Conservation (phyloP, 1,140 invertebrate genomes). For the Oppia nitens region DNA sequence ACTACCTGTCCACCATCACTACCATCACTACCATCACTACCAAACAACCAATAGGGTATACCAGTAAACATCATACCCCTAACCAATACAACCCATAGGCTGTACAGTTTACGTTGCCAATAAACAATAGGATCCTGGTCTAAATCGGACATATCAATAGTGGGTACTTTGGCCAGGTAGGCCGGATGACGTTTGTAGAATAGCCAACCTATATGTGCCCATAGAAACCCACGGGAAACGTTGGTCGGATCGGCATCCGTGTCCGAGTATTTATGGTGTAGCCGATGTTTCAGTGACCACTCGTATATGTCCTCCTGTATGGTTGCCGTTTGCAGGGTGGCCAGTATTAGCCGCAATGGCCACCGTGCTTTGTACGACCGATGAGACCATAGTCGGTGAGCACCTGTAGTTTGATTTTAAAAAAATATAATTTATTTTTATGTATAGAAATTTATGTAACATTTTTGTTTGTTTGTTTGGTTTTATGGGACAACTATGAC, state of each 20-base stretch:
- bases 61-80: slow-evolving; percentile 71
- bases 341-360: slow-evolving; percentile 31
- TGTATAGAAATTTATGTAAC: too few species aligned
- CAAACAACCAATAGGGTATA: slow-evolving; percentile 64
- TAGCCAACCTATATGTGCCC: slow-evolving; percentile 62
- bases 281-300: slow-evolving; percentile 46
- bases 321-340: slow-evolving; percentile 24
- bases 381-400: slow-evolving; percentile 37
- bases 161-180: slow-evolving; percentile 23
- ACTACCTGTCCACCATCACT: too few species aligned
- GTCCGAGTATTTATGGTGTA: slow-evolving; percentile 65
- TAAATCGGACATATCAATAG: slow-evolving; percentile 7
- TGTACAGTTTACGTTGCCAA: slow-evolving; percentile 44
- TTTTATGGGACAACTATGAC: too few species aligned
- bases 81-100: slow-evolving; percentile 53
- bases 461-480: too few species aligned
- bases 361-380: slow-evolving; percentile 35
- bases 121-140: slow-evolving; percentile 15
- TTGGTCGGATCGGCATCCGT: slow-evolving; percentile 68
- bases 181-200: slow-evolving; percentile 55
- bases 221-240: slow-evolving; percentile 57
- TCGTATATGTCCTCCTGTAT: slow-evolving; percentile 16
- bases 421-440: too few species aligned
- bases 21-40: too few species aligned
- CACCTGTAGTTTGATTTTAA: too few species aligned